phyloP scores from a whole-genome alignment of 2,888 invertebrate species.

The Drosophila pegasa region DNA sequence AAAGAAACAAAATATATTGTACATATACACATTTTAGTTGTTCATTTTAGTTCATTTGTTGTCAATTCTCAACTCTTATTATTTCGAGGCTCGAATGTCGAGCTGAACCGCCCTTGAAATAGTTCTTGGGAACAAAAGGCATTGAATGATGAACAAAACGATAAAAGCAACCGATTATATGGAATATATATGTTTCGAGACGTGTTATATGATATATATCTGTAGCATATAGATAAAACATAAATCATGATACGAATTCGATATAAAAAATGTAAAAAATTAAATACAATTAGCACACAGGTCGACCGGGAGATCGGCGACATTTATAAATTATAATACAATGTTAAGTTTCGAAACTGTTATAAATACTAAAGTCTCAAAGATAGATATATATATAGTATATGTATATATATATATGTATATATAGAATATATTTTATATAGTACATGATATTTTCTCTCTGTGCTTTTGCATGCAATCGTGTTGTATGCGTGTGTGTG shows the following conservation, averaged over 20 bases:
- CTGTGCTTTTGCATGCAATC: conserved; percentile 51
- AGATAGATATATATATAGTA: conserved; percentile 22
- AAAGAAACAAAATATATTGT: conserved; percentile 81
- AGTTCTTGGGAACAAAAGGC: conserved; percentile 17
- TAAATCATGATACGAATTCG: conserved; percentile 30
- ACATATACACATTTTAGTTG: conserved; percentile 63
- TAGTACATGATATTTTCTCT: conserved; percentile 46
- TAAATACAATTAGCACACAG: conserved; percentile 50
- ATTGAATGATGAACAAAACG: conserved; percentile 35
- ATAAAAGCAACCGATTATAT: conserved; percentile 32
- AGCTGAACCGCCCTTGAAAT: conserved; percentile 48
- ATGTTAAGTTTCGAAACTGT: conserved; percentile 40
- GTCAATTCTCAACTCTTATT: conserved; percentile 5
- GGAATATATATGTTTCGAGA: conserved; percentile 27
- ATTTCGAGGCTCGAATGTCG: conserved; percentile 24
- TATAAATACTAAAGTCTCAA: conserved; percentile 40
- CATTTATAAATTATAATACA: conserved; percentile 41
- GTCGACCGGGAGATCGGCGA: conserved; percentile 24
- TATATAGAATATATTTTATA: conserved; percentile 19
- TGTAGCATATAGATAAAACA: conserved; percentile 36
- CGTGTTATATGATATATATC: conserved; percentile 20
- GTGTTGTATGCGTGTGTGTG: conserved; percentile 25
- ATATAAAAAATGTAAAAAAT: neutral
- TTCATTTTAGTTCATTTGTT: conserved; percentile 41
- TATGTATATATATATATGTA: conserved; percentile 29